Conservation (phyloP, 1,140 invertebrate species). For the Eubasilissa regina region DNA sequence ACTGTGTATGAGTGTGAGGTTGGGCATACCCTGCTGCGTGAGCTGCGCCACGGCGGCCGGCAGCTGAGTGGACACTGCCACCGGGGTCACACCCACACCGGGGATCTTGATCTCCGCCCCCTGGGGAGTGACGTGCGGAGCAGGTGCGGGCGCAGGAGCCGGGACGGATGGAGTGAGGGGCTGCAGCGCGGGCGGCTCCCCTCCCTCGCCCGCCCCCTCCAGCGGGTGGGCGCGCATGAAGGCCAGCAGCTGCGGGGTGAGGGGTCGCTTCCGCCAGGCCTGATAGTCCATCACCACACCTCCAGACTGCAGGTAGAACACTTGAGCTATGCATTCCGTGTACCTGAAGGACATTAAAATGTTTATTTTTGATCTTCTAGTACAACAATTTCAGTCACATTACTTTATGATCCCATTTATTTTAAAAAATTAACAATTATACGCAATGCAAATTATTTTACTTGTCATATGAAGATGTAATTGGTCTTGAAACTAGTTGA, state of each 20-base stretch:
- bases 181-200: constrained; percentile 68
- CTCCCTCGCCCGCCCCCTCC: constrained; percentile 80
- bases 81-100: constrained; percentile 75
- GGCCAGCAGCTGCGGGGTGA: constrained; percentile 79
- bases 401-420: no score
- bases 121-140: constrained; percentile 55
- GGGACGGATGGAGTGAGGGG: constrained; percentile 56
- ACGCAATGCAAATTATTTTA: no score
- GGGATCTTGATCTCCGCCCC: constrained; percentile 77
- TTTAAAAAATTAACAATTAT: no score
- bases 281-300: constrained; percentile 91
- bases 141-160: constrained; percentile 56
- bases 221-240: constrained; percentile 84
- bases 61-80: constrained; percentile 76
- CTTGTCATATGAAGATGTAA: no score
- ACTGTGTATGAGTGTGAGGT: no score
- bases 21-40: constrained; percentile 72
- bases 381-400: no score
- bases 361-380: no score
- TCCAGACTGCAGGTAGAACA: constrained; percentile 88
- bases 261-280: constrained; percentile 85
- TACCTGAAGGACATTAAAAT: constrained; percentile 70
- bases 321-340: constrained; percentile 86
- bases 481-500: no score
- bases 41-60: constrained; percentile 76